Base-by-base conservation (phyloP, 1,140 invertebrate genomes). In the Camponotus vicinus region DNA sequence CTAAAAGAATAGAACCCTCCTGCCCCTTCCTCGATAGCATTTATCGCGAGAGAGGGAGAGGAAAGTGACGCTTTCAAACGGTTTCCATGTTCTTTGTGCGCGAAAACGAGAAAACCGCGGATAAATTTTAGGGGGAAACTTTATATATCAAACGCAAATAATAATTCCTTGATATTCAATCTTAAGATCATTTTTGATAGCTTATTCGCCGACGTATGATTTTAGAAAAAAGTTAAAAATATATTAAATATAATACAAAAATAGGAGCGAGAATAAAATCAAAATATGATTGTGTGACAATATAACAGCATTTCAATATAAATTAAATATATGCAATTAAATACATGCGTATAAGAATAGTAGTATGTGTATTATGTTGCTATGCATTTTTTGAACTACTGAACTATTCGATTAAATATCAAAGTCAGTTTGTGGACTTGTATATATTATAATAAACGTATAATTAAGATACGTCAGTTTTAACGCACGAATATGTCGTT, bases 81-180 rank as follows among this genome's bases (percentile, higher is more conserved):
- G n/a, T 76, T 64, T 76, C 70, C 42, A 45, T 64, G 37, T 27
- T 66, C 71, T 78, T 57, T 85, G 63, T 78, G 34, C 34, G 11
- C n/a, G 90, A 90, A 52, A 52, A 87, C 76, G 89, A 67, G 91
- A 86, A 87, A 92, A 89, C 75, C 82, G 32, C 67, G 40, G 1
- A 15, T 2, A 63, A 63, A 13, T 63, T 73, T 49, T 13, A 49
- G 42, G 4, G 18, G 21, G 55, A 27, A 27, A 45, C 27, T 82
- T 82, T 32, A 61, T 52, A 52, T 15, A 49, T 11, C 34, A 40
- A 61, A 7, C 18, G 13, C 61, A 83, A 70, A 83, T 82, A 71
- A 82, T 61, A 75, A 75, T 49, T 49, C 8, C 13, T 18, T 32
- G 55, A 61, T 59, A 61, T 61, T 73, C 11, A 9, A 82, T 71